Percentiles rank a stretch among this genome's conserved stretches.
Conservation (phyloP, 2,888 invertebrate species). For the Melanophora roralis region DNA sequence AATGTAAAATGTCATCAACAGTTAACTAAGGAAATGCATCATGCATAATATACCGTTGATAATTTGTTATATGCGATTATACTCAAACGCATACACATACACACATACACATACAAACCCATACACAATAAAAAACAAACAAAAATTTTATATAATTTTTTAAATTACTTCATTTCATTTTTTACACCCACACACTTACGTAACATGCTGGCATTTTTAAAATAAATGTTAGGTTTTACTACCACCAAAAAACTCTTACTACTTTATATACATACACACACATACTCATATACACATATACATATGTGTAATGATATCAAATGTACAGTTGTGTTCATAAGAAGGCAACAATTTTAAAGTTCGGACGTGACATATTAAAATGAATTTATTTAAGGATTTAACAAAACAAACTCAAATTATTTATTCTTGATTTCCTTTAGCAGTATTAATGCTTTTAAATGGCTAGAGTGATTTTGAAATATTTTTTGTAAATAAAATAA, state of each 20-base stretch:
- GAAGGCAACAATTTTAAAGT: slow-evolving; percentile 57
- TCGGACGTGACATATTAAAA: slow-evolving; percentile 61
- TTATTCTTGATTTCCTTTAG: background rate
- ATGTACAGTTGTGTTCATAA: slow-evolving; percentile 41
- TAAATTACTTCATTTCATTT: slow-evolving; percentile 58
- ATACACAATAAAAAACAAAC: slow-evolving; percentile 8
- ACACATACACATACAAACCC: background rate
- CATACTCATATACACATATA: background rate
- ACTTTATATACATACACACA: background rate
- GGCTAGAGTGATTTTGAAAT: too few relatives aligned
- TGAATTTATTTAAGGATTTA: slow-evolving; percentile 53
- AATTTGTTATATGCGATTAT: slow-evolving; percentile 55
- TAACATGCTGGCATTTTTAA: slow-evolving; percentile 22
- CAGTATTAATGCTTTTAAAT: slow-evolving; percentile 23
- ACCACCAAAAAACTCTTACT: background rate
- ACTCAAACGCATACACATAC: background rate
- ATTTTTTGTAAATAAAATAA: too few relatives aligned
- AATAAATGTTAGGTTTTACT: slow-evolving; percentile 45
- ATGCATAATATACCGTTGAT: slow-evolving; percentile 63
- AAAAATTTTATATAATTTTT: slow-evolving; percentile 48
- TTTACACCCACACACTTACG: background rate
- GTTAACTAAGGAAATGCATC: slow-evolving; percentile 63
- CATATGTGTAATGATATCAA: background rate
- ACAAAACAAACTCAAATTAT: slow-evolving; percentile 24
- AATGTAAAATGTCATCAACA: slow-evolving; percentile 60